Evolutionary conservation across 2,888 invertebrate genomes (phyloP).

Genomic region (Cotesia congregata): DNA sequence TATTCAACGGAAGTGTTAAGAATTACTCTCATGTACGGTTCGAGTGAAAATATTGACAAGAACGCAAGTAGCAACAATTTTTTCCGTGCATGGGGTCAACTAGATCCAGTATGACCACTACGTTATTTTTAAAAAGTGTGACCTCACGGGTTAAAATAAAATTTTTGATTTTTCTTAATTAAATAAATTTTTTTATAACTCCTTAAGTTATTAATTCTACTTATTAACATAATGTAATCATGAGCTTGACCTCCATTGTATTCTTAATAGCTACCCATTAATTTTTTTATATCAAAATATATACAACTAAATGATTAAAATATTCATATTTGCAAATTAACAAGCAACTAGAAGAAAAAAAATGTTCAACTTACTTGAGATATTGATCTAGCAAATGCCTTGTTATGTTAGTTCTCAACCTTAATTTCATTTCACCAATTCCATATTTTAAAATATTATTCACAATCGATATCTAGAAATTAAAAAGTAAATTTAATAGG

Average conservation of each 20-base stretch:
- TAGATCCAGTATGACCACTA: too few species aligned
- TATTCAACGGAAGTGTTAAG: too few species aligned
- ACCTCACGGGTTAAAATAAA: too few species aligned
- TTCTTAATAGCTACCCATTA: not conserved
- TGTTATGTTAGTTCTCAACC: slow-evolving; percentile 91
- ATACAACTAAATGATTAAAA: not conserved
- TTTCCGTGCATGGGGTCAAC: too few species aligned
- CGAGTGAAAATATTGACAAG: too few species aligned
- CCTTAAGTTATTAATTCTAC: slow-evolving; percentile 5
- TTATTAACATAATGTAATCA: slow-evolving; percentile 19
- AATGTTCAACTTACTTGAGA: slow-evolving; percentile 80
- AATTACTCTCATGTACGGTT: too few species aligned
- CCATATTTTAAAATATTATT: slow-evolving; percentile 96
- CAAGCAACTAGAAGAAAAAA: not conserved
- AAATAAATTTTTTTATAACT: not conserved
- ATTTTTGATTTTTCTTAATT: not conserved
- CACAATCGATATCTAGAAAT: slow-evolving; percentile 86
- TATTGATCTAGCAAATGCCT: slow-evolving; percentile 91
- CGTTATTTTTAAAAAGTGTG: too few species aligned
- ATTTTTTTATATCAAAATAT: not conserved
- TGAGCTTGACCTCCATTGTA: slow-evolving; percentile 4
- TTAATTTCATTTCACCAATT: slow-evolving; percentile 91
- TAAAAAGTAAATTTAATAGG: slow-evolving; percentile 62
- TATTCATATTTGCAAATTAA: not conserved
- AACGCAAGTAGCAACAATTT: too few species aligned